Evolutionary conservation across 2,797 vertebrate species (phyloP).

Genomic region (Lepus townsendii): DNA sequence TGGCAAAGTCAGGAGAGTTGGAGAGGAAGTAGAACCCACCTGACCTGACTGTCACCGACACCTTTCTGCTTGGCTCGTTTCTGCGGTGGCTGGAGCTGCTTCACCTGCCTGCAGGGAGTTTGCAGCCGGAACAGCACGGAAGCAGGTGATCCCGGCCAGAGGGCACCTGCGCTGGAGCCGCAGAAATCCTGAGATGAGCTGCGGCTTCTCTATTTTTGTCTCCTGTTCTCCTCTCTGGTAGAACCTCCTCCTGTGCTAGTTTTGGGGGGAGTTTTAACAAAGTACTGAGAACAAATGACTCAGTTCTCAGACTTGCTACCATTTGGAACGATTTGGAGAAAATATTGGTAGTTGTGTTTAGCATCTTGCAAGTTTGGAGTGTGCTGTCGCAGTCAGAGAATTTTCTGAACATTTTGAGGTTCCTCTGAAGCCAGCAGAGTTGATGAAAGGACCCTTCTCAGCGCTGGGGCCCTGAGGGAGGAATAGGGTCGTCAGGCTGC

Average conservation of each 20-base stretch:
- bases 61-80: background rate
- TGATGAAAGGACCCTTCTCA: no score
- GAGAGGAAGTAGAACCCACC: no score
- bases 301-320: constrained; percentile 56
- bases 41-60: fast-evolving
- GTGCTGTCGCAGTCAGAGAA: background rate
- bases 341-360: constrained; percentile 51
- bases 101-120: fast-evolving
- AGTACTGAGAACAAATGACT: constrained; percentile 73
- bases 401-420: background rate
- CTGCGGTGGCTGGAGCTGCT: background rate
- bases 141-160: background rate
- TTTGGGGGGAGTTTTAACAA: constrained; percentile 46
- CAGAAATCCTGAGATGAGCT: background rate
- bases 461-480: background rate
- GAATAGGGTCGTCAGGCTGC: fast-evolving
- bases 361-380: background rate
- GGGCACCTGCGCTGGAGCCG: background rate
- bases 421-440: background rate
- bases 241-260: background rate
- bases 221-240: background rate
- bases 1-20: background rate
- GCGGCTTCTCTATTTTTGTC: background rate
- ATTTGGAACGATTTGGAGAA: constrained; percentile 16
- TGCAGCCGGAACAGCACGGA: background rate